Evolutionary conservation across 2,113 vertebrate species (phyloP).

Genomic region (Cavia porcellus): DNA sequence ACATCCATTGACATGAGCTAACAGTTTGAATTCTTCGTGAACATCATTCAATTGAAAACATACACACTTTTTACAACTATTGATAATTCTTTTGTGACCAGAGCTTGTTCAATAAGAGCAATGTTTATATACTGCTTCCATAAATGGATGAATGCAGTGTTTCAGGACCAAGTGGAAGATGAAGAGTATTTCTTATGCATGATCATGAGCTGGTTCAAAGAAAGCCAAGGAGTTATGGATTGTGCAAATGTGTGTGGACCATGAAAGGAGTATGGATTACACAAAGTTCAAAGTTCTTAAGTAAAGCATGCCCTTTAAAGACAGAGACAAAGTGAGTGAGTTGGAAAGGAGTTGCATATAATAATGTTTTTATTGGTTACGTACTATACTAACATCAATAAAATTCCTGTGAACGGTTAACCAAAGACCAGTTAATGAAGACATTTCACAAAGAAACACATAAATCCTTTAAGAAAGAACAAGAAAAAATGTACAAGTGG

Average conservation of each 20-base stretch:
- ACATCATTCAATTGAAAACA: background rate
- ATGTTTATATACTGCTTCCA: background rate
- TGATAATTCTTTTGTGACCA: background rate
- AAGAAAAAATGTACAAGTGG: background rate
- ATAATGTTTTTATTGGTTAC: constrained; percentile 14
- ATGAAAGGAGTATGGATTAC: background rate
- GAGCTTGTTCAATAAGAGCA: background rate
- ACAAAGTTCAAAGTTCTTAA: background rate
- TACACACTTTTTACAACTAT: background rate
- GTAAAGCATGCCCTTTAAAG: background rate
- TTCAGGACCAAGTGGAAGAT: background rate
- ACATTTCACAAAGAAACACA: constrained; percentile 70
- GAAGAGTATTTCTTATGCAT: background rate
- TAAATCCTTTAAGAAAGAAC: constrained; percentile 41
- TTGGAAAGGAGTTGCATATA: background rate
- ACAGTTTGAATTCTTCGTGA: background rate
- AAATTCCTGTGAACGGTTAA: background rate
- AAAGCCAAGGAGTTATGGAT: background rate
- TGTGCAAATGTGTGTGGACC: background rate
- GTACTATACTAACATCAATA: background rate
- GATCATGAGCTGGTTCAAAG: background rate
- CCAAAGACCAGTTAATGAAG: constrained; percentile 68
- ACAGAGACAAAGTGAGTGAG: background rate
- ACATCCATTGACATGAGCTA: background rate
- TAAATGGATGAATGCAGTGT: background rate